Base-by-base conservation (phyloP, 2,888 invertebrate genomes). In the Conops quadrifasciatus region DNA sequence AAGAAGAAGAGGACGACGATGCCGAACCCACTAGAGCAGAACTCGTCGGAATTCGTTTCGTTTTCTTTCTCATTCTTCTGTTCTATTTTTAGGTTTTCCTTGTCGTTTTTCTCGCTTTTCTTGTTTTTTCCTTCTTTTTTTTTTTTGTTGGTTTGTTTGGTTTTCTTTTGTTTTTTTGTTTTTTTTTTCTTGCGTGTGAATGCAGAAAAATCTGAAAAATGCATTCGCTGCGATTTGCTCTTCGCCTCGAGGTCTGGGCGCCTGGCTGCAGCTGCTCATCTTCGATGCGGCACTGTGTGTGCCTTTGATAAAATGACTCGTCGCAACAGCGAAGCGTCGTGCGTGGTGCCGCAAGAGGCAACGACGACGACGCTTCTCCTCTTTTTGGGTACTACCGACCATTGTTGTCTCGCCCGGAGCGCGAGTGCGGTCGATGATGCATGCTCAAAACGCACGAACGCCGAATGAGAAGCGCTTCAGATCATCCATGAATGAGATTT, bases 221-320 rank as follows among this genome's bases (percentile, higher is more conserved):
- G 65, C 65, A 66, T 30, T 66, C 53, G 53, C 15, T 26, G 26
- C 53, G 30, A 53, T 51, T n/a, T 26, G 49, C 67, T 47, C n/a
- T 36, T 28, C 45, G 13, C n/a, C n/a, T n/a, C 43, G 58, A 30
- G 11, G 47, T 58, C 58, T 67, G 67, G n/a, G 45, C 47, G 67
- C 67, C 67, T 67, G 59, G 67, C 60, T 11, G 59, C 24, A n/a
- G 67, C 60, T 67, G 67, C 59, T 59, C 67, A 67, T 67, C 67
- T 67, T 59, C 67, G 47, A 60, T 67, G 59, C 59, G 67, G 60
- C 67, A 49, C 30, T 28, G 53, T 53, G 53, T 21, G 13, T 21
- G 2, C 9, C 53, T 7, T 19, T 24, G 49, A 49, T 49, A n/a
- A n/a, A n/a, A 24, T 3, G 53, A 19, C 45, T 53, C n/a, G n/a